Base-by-base conservation (phyloP, 1,140 invertebrate species). In the Megathymus violae region DNA sequence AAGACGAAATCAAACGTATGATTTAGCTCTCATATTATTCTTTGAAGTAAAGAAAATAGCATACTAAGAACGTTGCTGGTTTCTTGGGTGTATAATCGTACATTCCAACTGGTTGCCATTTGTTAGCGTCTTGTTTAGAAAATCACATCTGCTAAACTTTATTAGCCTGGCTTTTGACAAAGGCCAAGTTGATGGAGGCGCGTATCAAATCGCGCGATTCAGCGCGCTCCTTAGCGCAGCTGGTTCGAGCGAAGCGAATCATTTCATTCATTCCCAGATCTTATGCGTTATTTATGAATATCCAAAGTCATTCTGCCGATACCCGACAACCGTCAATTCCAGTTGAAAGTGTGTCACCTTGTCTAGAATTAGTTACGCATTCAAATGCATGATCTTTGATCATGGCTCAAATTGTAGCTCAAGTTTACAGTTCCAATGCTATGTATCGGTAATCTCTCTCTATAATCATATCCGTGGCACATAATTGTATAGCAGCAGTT, bases 81-180 rank as follows among this genome's bases (percentile, higher is more conserved):
- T 80, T 80, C 72, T 75, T 71, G 61, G 59, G 36, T 52, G 63
- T 66, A 64, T 38, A 62, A 38, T 61, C 47, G 44, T 36, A 51
- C 51, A 34, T 38, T 47, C 43, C 60, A 59, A 62, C 69, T 64
- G 65, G 62, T 73, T 71, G 72, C 78, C 85, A 90, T 90, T 90
- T 88, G 83, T 90, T 79, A 85, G 67, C 78, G 82, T 90, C 88
- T 90, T 78, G 85, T 90, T 88, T 85, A 85, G 85, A 88, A 88
- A 85, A 85, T 87, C 84, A 85, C 86, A 88, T 90, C 85, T 90
- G 85, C 83, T 87, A 77, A 89, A 87, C 77, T 90, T 88, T 89
- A 90, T 88, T 88, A 85, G 77, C 71, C 70, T 74, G 76, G 67
- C 78, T 85, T 89, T 88, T 83, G 80, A 85, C 80, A 87, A 87